Base-by-base conservation (phyloP, 1,140 invertebrate species). In the Parapsyche elsis region DNA sequence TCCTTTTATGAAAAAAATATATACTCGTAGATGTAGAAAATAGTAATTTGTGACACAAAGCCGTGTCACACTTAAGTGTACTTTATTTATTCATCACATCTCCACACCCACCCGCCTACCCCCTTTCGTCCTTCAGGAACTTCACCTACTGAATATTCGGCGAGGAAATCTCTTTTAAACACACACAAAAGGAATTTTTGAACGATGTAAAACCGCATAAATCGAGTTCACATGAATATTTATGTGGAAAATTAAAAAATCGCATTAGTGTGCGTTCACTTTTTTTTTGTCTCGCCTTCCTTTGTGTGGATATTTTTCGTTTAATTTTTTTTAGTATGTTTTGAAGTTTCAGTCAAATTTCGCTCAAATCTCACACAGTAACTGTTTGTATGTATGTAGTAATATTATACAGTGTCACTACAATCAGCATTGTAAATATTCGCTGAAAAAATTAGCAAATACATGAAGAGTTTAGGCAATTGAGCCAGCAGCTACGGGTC, bases 121-220 rank as follows among this genome's bases (percentile, higher is more conserved):
- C 49, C 49, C 2, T 2, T 5, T 53, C 2, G 49, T 38, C 30
- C 30, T 38, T 38, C 49, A 1, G 12, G 16, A 53, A 53, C 49
- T 53, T 53, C 49, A 53, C 49, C 49, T 53, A 53, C 49, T 53
- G 49, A 53, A 53, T 53, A 53, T 53, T 53, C 49, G 49, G 49
- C 49, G 49, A 53, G 49, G 16, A 53, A 53, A 53, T 53, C 49
- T 53, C 49, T 53, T 53, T 53, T 53, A 12, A 53, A 16, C 49
- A 53, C 16, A 53, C 49, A 53, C 30, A 38, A 1, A 16, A 1
- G 10, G 12, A 14, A 53, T 53, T 53, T 53, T 53, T 12, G 49
- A 53, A 53, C 49, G 49, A 12, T 53, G 49, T 53, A 5, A 53
- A 53, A 53, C 49, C 16, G 49, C 10, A 53, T 53, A 53, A 53